phyloP scores from a whole-genome alignment of 2,113 vertebrate genomes.

The Calidris pugnax region DNA sequence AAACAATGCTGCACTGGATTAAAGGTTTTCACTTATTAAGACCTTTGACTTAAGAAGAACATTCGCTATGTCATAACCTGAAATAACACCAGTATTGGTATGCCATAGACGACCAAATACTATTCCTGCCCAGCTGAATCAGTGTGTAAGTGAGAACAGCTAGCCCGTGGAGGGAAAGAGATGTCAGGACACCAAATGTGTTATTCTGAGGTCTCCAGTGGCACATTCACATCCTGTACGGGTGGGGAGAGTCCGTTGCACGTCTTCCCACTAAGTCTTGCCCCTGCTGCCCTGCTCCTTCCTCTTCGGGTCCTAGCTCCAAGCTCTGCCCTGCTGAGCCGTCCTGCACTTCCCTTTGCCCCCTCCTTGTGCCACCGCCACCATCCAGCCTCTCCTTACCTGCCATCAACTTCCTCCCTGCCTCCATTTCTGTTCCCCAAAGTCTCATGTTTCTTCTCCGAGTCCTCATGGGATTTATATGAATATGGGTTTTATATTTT shows the following conservation, averaged over 20 bases:
- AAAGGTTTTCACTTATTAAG: neutral
- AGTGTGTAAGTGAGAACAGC: neutral
- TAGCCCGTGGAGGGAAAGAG: neutral
- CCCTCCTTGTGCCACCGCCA: accelerated
- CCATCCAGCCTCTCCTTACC: neutral
- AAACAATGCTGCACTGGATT: neutral
- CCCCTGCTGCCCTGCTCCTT: neutral
- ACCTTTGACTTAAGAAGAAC: neutral
- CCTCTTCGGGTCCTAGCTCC: accelerated
- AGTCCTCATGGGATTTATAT: too few species aligned
- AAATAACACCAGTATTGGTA: neutral
- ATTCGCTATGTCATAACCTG: neutral
- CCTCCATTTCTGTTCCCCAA: neutral
- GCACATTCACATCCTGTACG: neutral
- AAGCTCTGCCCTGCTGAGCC: neutral
- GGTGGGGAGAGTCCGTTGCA: neutral
- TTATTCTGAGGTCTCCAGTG: neutral
- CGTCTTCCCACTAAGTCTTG: accelerated
- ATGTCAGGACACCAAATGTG: neutral
- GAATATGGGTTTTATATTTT: neutral
- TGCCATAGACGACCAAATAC: neutral
- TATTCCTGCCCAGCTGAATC: neutral
- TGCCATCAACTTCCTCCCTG: neutral
- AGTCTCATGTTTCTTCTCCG: neutral
- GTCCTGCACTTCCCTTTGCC: accelerated